Percentiles rank a stretch among this genome's conserved stretches.
phyloP scores from a whole-genome alignment of 1,140 invertebrate genomes.

The Cotesia glomerata region DNA sequence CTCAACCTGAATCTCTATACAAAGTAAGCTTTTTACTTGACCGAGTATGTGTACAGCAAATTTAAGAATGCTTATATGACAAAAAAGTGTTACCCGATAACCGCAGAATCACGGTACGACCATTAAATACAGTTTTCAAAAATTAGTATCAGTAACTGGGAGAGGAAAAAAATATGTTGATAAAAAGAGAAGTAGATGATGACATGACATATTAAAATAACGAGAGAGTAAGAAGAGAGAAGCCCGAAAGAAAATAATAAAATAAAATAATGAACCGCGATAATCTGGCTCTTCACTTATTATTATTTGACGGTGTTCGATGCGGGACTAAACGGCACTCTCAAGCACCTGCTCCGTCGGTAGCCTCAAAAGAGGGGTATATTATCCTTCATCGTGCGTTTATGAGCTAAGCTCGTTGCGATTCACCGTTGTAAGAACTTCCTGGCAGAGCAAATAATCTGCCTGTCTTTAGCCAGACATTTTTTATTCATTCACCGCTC shows the following conservation, averaged over 20 bases:
- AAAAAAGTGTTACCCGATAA: neutral
- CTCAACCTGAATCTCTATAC: too few species aligned
- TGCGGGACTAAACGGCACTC: constrained; percentile 16
- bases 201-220: too few species aligned
- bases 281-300: neutral
- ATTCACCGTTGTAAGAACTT: constrained; percentile 30
- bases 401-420: constrained; percentile 27
- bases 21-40: too few species aligned
- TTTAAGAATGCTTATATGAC: neutral
- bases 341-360: constrained; percentile 27
- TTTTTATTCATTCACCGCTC: neutral
- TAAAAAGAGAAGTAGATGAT: too few species aligned
- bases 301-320: constrained; percentile 18
- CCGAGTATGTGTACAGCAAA: too few species aligned
- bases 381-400: constrained; percentile 30
- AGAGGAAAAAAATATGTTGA: too few species aligned
- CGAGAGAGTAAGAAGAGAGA: too few species aligned
- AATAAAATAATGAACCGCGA: neutral
- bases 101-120: neutral
- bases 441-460: constrained; percentile 23
- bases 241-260: neutral
- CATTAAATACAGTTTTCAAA: neutral
- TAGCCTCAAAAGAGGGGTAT: constrained; percentile 22
- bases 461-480: neutral
- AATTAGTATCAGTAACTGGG: too few species aligned